Base-by-base conservation (phyloP, 2,888 invertebrate genomes). In the Drosophila imparisetae region DNA sequence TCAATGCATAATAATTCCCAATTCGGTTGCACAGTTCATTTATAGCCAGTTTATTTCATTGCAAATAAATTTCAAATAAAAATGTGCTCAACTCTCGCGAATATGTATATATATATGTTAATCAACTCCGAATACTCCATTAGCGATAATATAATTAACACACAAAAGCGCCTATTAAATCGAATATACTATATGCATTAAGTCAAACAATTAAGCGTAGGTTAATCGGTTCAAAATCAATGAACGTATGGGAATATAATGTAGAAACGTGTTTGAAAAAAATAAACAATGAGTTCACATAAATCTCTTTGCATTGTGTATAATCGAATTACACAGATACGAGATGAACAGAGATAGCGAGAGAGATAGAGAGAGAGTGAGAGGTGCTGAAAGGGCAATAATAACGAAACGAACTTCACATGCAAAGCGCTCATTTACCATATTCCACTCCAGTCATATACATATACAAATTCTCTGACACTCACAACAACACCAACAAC, bases 61-160 rank as follows among this genome's bases (percentile, higher is more conserved):
- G 7, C 24, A 24, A 24, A 24, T 45, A 45, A 24, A 45, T 8
- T 24, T 15, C 24, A 24, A 50, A 45, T 38, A 38, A 45, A 45
- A 36, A 54, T 5, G 5, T 18, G 0, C 34, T 45, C 40, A 42
- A 24, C 11, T 13, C 21, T 24, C 24, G 55, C 40, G n/a, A 38
- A 7, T 53, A 24, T 10, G 5, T 38, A 38, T 38, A 38, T 38
- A 18, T 50, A 11, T 34, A 18, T 53, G 57, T 38, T 38, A 61
- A 66, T 61, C 48, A 61, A 59, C 67, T 42, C 49, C 52, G 58
- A 70, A 70, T 76, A 68, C 76, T 78, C 69, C 67, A 85, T 87
- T 83, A 85, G 79, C 82, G 85, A 81, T 85, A 85, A 85, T 83
- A 83, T 88, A 85, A 88, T 85, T 86, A 88, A 80, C 83, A 80